phyloP scores from a whole-genome alignment of 2,888 invertebrate genomes.

The Sphaerophoria rueppellii region DNA sequence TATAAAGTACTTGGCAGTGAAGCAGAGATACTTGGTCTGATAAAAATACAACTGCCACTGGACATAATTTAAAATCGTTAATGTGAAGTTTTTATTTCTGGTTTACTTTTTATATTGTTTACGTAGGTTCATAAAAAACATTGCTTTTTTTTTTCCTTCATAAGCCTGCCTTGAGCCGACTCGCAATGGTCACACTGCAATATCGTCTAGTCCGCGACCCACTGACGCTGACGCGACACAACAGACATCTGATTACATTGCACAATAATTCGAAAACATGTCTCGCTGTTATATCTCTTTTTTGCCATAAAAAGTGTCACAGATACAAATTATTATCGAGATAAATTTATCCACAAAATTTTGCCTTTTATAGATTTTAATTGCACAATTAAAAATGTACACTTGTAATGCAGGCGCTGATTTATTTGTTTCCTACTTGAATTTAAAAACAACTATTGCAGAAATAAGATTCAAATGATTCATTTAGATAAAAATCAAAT shows the following conservation, averaged over 20 bases:
- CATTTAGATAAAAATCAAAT: constrained; percentile 7
- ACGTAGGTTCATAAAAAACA: too few species aligned
- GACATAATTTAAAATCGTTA: background rate
- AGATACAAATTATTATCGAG: constrained; percentile 18
- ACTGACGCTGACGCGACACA: background rate
- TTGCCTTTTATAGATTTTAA: constrained; percentile 40
- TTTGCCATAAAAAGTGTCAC: constrained; percentile 3
- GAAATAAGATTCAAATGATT: background rate
- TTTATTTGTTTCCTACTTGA: constrained; percentile 37
- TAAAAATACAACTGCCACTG: constrained; percentile 12
- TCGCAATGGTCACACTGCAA: too few species aligned
- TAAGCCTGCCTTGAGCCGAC: too few species aligned
- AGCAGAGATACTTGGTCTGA: background rate
- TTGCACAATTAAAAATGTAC: constrained; percentile 33
- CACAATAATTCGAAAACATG: too few species aligned
- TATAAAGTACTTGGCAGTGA: background rate
- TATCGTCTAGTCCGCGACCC: too few species aligned
- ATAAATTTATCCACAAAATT: constrained; percentile 16
- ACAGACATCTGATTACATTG: background rate
- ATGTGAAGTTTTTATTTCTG: too few species aligned
- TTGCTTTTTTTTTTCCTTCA: too few species aligned
- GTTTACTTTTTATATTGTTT: too few species aligned
- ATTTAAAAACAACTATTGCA: constrained; percentile 16
- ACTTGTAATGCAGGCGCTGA: constrained; percentile 2
- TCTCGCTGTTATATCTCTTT: too few species aligned